These are phyloP conservation scores for Andrena flavipes DNA, from an alignment of 2,888 invertebrate genomes.

Conservation along the genomic window DNA sequence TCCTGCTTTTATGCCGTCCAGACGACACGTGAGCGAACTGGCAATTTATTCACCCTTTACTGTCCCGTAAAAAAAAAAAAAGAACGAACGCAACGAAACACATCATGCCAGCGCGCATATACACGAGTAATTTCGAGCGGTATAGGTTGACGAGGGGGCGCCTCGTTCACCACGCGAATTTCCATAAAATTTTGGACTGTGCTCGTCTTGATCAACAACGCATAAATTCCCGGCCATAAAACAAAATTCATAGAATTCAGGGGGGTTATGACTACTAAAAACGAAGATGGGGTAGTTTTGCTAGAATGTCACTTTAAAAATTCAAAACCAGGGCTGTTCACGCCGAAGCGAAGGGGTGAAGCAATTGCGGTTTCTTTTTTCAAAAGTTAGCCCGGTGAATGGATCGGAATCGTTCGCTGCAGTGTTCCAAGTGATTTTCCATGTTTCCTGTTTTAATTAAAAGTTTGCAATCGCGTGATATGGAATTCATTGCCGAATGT, in stretches of 20 bases:
- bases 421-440: too few relatives aligned
- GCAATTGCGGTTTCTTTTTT: not conserved
- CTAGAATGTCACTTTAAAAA: slow-evolving; percentile 24
- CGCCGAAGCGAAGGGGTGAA: slow-evolving; percentile 2
- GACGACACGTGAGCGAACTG: slow-evolving; percentile 77
- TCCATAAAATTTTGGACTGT: slow-evolving; percentile 42
- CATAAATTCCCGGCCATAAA: slow-evolving; percentile 32
- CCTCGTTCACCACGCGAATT: slow-evolving; percentile 1
- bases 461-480: too few relatives aligned
- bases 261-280: slow-evolving; percentile 17
- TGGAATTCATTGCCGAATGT: too few relatives aligned
- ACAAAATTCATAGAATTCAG: slow-evolving; percentile 24
- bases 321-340: slow-evolving; percentile 34
- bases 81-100: not conserved
- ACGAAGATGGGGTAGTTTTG: not conserved
- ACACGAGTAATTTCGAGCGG: slow-evolving; percentile 18
- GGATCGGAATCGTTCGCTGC: too few relatives aligned
- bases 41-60: slow-evolving; percentile 78
- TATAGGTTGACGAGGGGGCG: not conserved
- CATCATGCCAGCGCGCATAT: not conserved
- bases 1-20: slow-evolving; percentile 69
- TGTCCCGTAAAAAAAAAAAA: slow-evolving; percentile 72
- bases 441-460: too few relatives aligned
- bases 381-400: too few relatives aligned
- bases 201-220: slow-evolving; percentile 46